A percentile compares a stretch with the other conserved stretches of the same genome.
These are phyloP conservation scores for Plusia festucae DNA, from an alignment of 2,888 invertebrate genomes.

Conservation along the genomic window DNA sequence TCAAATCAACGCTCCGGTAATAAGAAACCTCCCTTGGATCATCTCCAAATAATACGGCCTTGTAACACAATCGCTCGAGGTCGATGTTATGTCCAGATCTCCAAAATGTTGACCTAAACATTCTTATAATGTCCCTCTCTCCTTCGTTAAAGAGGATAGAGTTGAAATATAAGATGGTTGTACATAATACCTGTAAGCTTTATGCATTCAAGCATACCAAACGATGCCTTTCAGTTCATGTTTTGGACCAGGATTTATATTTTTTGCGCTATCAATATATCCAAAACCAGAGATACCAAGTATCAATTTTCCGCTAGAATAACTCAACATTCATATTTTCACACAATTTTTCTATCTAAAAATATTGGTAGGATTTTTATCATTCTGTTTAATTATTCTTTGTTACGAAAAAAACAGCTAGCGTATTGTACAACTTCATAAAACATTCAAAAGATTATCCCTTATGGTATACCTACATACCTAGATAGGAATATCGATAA, in stretches of 20 bases:
- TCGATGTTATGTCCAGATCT: slow-evolving; percentile 43
- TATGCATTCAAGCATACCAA: too few species aligned
- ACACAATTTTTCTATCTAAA: too few species aligned
- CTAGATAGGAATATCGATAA: slow-evolving; percentile 50
- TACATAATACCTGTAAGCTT: not conserved
- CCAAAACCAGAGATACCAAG: not conserved
- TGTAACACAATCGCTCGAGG: slow-evolving; percentile 54
- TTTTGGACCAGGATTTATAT: not conserved
- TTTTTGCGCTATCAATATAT: not conserved
- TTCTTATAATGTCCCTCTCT: slow-evolving; percentile 28
- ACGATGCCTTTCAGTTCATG: not conserved
- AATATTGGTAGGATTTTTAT: not conserved
- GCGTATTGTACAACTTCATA: not conserved
- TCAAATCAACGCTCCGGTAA: slow-evolving; percentile 48
- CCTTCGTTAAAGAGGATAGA: slow-evolving; percentile 35
- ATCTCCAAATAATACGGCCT: slow-evolving; percentile 66
- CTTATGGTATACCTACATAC: slow-evolving; percentile 2
- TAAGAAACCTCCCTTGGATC: slow-evolving; percentile 62
- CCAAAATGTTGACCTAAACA: slow-evolving; percentile 40
- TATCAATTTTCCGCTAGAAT: not conserved
- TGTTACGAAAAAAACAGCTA: not conserved
- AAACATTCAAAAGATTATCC: slow-evolving; percentile 2
- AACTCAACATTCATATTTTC: not conserved
- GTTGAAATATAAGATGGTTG: not conserved
- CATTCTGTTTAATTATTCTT: not conserved